A percentile compares a stretch with the other conserved stretches of the same genome.
Evolutionary conservation across 2,113 vertebrate species (phyloP).

Genomic region (Prionailurus viverrinus): DNA sequence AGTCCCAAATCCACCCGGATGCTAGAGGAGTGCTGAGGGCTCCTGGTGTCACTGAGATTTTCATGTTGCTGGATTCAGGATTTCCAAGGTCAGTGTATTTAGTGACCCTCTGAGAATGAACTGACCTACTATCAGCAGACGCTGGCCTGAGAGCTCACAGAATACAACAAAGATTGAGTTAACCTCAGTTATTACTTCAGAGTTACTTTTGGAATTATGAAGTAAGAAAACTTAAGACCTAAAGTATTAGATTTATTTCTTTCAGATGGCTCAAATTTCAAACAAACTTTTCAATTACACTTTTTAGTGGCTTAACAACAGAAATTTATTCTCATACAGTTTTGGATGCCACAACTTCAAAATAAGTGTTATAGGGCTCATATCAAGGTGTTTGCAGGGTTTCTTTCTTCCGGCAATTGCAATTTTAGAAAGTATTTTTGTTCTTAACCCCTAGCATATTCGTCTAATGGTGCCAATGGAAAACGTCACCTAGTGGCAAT

Average conservation of each 20-base stretch:
- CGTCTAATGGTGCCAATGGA: not conserved
- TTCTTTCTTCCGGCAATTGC: constrained; percentile 1
- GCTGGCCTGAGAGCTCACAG: not conserved
- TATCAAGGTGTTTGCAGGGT: not conserved
- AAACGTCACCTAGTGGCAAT: not conserved
- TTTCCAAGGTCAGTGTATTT: not conserved
- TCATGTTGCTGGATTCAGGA: not conserved
- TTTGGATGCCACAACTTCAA: not conserved
- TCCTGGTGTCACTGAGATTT: constrained; percentile 1
- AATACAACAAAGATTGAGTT: not conserved
- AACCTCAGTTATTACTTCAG: not conserved
- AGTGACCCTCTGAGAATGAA: not conserved
- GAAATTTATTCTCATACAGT: not conserved
- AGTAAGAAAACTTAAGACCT: not conserved
- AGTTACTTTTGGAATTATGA: not conserved
- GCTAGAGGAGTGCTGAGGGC: not conserved
- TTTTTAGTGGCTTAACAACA: constrained; percentile 32
- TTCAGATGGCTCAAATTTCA: constrained; percentile 24
- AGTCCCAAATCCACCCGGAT: not conserved
- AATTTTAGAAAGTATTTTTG: constrained; percentile 24
- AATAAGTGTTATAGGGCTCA: not conserved
- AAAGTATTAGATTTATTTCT: not conserved
- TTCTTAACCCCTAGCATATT: not conserved
- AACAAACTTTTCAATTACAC: not conserved
- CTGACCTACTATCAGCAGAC: not conserved